Base-by-base conservation (phyloP, 2,888 invertebrate species). In the Myathropa florea region DNA sequence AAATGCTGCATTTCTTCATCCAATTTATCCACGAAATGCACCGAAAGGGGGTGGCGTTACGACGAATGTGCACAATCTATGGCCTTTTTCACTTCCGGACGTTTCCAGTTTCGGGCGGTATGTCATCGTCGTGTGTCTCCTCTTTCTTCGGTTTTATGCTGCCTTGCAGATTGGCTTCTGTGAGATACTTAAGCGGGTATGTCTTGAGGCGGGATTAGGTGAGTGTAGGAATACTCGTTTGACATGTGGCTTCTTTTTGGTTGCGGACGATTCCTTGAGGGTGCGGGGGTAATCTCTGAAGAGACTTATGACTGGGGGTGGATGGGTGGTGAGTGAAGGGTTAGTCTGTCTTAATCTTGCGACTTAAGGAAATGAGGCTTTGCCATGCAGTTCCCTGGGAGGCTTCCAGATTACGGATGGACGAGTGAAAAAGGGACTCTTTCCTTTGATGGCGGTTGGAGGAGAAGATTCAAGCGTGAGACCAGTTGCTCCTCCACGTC, bases 31-130 rank as follows among this genome's bases (percentile, higher is more conserved):
- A 63, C 71, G 46, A 76, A 81, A 81, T 71, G 61, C 71, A 76
- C 61, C 67, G 18, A 12, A 4, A 21, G 30, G 3, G 46, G 46
- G 7, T 7, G 18, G 23, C 14, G 23, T 57, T 53, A n/a, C 53
- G n/a, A 75, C 39, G 83, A 70, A 84, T 76, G 75, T 72, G 73
- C 73, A 28, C 82, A 82, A 85, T 85, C 82, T 73, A 39, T 33
- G 39, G 75, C 70, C 78, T 81, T 82, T 82, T 72, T 33, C 46
- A 76, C 81, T 82, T 85, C 85, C 85, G 85, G 70, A 57, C 73
- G 82, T 70, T 82, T 85, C 67, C 64, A 73, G 77, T 85, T 82
- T 82, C 85, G 63, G 61, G 57, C 68, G 30, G 67, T 72, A n/a
- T n/a, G n/a, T n/a, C n/a, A n/a, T n/a, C n/a, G n/a, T 60, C 78